Base-by-base conservation (phyloP, 2,888 invertebrate genomes). In the Cerceris rybyensis region DNA sequence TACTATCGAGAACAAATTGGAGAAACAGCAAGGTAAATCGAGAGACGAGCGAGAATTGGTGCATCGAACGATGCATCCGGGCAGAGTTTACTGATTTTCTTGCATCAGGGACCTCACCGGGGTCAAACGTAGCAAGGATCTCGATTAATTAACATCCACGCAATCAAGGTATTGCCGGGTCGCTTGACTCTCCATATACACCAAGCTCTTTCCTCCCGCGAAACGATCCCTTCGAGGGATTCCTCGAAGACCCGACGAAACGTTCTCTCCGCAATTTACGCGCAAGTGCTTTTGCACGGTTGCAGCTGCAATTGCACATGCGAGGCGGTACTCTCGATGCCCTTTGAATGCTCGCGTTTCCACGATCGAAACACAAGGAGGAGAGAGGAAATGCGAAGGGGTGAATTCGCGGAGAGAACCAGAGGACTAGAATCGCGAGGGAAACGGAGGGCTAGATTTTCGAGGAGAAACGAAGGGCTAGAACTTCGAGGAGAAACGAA, bases 81-180 rank as follows among this genome's bases (percentile, higher is more conserved):
- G 60, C 46, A 61, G 66, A 66, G 65, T 59, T 61, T 66, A 28
- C 50, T 41, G 76, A 76, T 66, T 76, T 66, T 61, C 66, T 61
- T 57, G 75, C 59, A 83, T 75, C 78, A 42, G 69, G 9, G 43
- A 52, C 9, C 52, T 58, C 58, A 58, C 50, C 9, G 13, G 14
- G 42, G 16, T 4, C 7, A 28, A 54, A 13, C 13, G 43, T 17
- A 39, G 43, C n/a, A 4, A 49, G 66, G 52, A 69, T 72, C 76
- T n/a, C 74, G 70, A 77, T 82, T 82, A 80, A 82, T 82, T 82
- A 82, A 82, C 80, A 82, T 82, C 77, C 77, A 70, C 50, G 82
- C 79, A 82, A 82, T 82, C 82, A 82, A 68, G 79, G 70, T 73
- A 73, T 82, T 71, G 80, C 69, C 77, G 63, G 69, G 71, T 59